Conservation (phyloP, 2,113 vertebrate species). For the Morone chrysops region DNA sequence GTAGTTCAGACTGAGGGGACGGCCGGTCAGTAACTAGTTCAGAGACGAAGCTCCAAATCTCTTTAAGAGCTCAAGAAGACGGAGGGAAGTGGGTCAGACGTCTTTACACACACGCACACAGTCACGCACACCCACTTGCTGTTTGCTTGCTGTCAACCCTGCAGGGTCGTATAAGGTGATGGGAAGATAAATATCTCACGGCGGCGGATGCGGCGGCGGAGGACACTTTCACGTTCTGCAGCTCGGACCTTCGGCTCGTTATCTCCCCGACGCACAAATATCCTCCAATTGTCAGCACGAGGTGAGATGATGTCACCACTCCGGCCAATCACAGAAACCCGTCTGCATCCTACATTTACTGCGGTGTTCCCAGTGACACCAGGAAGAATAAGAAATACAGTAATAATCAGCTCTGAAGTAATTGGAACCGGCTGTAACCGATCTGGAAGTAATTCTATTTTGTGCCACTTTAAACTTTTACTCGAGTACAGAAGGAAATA, state of each 20-base stretch:
- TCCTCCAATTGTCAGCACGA: constrained; percentile 66
- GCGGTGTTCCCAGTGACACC: no score
- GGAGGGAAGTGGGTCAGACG: constrained; percentile 68
- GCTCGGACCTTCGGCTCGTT: constrained; percentile 39
- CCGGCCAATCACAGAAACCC: background rate
- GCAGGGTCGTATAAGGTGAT: constrained; percentile 65
- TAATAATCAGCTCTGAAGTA: background rate
- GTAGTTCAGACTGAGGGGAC: background rate
- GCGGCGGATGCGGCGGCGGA: background rate
- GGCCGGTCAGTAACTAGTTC: constrained; percentile 51
- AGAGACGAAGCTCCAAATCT: constrained; percentile 74
- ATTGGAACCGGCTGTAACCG: no score
- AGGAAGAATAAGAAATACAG: background rate
- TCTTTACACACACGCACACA: constrained; percentile 58
- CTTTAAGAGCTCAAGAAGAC: constrained; percentile 74
- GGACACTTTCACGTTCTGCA: constrained; percentile 5
- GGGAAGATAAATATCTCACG: constrained; percentile 54
- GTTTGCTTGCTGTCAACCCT: background rate
- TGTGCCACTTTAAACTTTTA: no score
- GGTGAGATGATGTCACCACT: background rate
- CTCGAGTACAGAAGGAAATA: no score
- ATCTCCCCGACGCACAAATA: constrained; percentile 60
- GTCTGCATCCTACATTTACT: background rate
- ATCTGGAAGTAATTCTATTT: no score
- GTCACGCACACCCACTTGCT: constrained; percentile 34